Base-by-base conservation (phyloP, 2,888 invertebrate genomes). In the Linyphia triangularis region DNA sequence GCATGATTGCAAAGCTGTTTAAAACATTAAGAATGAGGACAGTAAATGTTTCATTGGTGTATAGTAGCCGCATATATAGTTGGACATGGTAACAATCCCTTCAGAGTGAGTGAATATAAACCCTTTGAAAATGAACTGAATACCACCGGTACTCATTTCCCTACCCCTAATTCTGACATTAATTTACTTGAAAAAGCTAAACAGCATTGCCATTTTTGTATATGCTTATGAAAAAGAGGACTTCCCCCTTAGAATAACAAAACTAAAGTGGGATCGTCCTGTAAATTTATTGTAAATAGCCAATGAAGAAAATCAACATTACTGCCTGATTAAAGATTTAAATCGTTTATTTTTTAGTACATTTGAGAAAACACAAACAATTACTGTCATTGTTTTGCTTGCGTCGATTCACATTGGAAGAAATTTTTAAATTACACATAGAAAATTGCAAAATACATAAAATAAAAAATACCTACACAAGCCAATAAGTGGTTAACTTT, bases 121-220 rank as follows among this genome's bases (percentile, higher is more conserved):
- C 0, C 59, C 6, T 16, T 28, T 16, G 75, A 24, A 22, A 7
- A 4, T 7, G 59, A 22, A 22, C 1, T 75, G n/a, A 33, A 59
- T 2, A 2, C 57, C 0, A 28, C n/a, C 4, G 16, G 7, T 2
- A 33, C 57, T 16, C n/a, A 30, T n/a, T n/a, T 72, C 37, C 61
- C 63, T 6, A 28, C 28, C 0, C 72, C 72, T 5, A 3, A 72
- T 1, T 33, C 26, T 0, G 59, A 73, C 22, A 59, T 72, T 2
- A 2, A 16, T 5, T 33, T 10, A 5, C 33, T 83, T 63, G 73
- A 63, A n/a, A n/a, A n/a, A 26, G 24, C 7, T n/a, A 24, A 83
- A 83, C 26, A 26, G 61, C 16, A 22, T 83, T 16, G 10, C 69
- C 2, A 73, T 83, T 13, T 72, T 72, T 63, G 43, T 83, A 7